Evolutionary conservation across 2,888 invertebrate species (phyloP).

Genomic region (Galeopsomyia nigrocyanea): DNA sequence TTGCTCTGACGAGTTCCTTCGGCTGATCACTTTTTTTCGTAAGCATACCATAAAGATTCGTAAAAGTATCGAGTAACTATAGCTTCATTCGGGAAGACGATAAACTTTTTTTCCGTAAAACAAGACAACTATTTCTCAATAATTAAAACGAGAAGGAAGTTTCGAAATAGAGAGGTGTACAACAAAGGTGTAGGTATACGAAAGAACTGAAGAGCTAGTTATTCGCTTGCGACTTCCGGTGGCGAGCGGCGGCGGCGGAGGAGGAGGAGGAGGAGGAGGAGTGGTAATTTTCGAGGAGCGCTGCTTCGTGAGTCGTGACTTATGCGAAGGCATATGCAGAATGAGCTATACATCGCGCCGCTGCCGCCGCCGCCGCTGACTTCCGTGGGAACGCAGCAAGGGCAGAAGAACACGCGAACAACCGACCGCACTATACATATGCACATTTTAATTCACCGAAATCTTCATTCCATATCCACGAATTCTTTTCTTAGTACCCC

Average conservation of each 20-base stretch:
- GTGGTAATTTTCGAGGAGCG: conserved; percentile 24
- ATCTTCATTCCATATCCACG: too few species aligned
- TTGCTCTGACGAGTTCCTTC: too few species aligned
- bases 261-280: not conserved
- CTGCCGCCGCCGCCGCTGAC: conserved; percentile 9
- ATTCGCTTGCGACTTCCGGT: not conserved
- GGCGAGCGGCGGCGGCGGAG: too few species aligned
- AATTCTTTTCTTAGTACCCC: too few species aligned
- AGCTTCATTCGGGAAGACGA: too few species aligned
- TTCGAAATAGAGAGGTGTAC: not conserved
- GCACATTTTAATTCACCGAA: not conserved
- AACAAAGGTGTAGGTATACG: not conserved
- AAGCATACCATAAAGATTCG: too few species aligned
- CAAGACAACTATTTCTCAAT: too few species aligned
- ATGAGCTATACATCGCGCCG: conserved; percentile 2
- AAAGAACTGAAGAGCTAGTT: too few species aligned
- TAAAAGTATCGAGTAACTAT: too few species aligned
- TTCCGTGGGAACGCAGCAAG: conserved; percentile 32
- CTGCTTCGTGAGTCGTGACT: not conserved
- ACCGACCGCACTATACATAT: not conserved
- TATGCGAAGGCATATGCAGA: conserved; percentile 29
- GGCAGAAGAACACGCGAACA: not conserved
- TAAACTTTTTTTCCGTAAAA: too few species aligned
- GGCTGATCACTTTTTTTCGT: too few species aligned
- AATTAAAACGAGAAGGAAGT: conserved; percentile 15